Evolutionary conservation across 2,797 vertebrate genomes (phyloP), one percentile per base, ranked within the genome.

Genomic region (Morus bassanus): DNA sequence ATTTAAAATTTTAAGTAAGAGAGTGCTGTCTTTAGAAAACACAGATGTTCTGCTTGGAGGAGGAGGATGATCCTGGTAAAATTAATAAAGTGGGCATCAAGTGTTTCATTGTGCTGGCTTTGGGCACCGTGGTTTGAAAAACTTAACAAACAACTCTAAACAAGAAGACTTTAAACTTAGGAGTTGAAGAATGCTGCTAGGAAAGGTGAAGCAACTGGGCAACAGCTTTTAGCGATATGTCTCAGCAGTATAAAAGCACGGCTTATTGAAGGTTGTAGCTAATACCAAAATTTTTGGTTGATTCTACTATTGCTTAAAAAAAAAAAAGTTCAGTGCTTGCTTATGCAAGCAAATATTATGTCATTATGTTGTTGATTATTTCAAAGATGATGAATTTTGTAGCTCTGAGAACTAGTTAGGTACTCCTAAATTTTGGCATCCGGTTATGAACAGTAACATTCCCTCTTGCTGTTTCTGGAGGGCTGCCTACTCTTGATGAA

Each of bases 41-140:
- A 85, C 61, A 78, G 65, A 57, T 86, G 61, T 93, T 92, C 89
- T 93, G 33, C 77, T 92, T 90, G 85, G 77, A 91, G 88, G 74
- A 56, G 86, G 65, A 89, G 59, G 11, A 85, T 94, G 91, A 93
- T 82, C 25, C 51, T 73, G 30, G n/a, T 91, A 41, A 87, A 89
- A 94, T 88, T 82, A 88, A 37, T 92, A 39, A 65, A n/a, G 59
- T 37, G 21, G 68, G n/a, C 68, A 85, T 93, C 72, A 80, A 68
- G 69, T 61, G 43, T 75, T 94, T 72, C 45, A 8, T 68, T 70
- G 48, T 74, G 41, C 75, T 91, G 56, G 23, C 68, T 85, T 91
- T 4, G 13, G 68, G 60, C 74, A 85, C 16, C 35, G 14, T 18
- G 37, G 35, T 74, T 72, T 73, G 51, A 68, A 89, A 89, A 87